A percentile compares a stretch with the other conserved stretches of the same genome.
phyloP scores from a whole-genome alignment of 1,140 invertebrate genomes.

The Dolichoris vasculosae region DNA sequence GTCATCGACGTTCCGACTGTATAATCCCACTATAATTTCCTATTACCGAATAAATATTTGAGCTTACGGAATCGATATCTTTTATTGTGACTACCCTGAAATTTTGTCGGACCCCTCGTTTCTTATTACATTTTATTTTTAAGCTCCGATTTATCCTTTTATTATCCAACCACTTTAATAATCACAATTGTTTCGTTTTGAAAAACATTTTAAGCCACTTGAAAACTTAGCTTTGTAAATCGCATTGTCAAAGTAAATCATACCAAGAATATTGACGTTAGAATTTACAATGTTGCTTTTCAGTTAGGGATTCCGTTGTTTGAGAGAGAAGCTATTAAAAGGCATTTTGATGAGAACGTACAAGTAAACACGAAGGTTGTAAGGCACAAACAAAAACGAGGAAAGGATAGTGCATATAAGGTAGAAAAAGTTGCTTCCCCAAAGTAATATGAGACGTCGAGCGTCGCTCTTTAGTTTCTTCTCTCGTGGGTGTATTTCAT shows the following conservation, averaged over 20 bases:
- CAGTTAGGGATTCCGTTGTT: background rate
- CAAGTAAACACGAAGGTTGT: background rate
- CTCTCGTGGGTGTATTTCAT: conserved; percentile 10
- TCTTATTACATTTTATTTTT: background rate
- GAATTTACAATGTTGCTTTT: background rate
- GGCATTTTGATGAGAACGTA: background rate
- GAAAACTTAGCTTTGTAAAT: background rate
- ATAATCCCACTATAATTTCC: too few relatives aligned
- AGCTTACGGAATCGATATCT: background rate
- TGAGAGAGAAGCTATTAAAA: background rate
- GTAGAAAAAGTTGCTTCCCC: conserved; percentile 16
- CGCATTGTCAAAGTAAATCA: background rate
- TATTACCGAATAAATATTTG: too few relatives aligned
- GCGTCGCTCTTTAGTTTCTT: conserved; percentile 14
- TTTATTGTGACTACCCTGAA: background rate
- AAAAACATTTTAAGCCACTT: background rate
- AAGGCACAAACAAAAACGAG: background rate
- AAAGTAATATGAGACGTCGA: conserved; percentile 36
- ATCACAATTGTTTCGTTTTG: background rate
- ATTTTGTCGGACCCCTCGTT: background rate
- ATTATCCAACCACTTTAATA: background rate
- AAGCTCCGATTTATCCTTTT: background rate
- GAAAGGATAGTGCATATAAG: background rate
- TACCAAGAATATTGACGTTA: background rate
- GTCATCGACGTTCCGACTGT: background rate